phyloP scores from a whole-genome alignment of 1,140 invertebrate genomes.

The Drosophila obscura region DNA sequence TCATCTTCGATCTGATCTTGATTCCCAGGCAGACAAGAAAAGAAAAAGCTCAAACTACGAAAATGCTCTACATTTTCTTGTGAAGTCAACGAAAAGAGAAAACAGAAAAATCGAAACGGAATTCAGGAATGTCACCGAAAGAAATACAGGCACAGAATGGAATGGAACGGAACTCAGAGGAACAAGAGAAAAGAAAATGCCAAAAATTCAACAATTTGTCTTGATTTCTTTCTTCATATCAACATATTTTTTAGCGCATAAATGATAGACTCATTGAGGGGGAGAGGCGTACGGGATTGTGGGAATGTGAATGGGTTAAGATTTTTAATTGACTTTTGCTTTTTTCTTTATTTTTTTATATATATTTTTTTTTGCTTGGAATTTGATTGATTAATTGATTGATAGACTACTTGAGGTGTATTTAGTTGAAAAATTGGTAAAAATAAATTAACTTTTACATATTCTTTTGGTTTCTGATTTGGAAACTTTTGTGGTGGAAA shows the following conservation, averaged over 20 bases:
- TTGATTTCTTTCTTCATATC: conserved; percentile 51
- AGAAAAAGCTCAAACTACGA: conserved; percentile 83
- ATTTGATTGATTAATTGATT: conserved; percentile 54
- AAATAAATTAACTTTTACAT: conserved; percentile 38
- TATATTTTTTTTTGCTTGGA: conserved; percentile 27
- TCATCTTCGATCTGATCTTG: conserved; percentile 35
- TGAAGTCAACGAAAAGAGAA: conserved; percentile 21
- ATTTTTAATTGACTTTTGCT: conserved; percentile 57
- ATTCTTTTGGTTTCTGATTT: conserved; percentile 17
- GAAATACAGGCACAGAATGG: conserved; percentile 1
- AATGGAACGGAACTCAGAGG: conserved; percentile 45
- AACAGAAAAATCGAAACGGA: conserved; percentile 24
- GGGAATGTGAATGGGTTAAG: conserved; percentile 76
- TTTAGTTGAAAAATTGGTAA: conserved; percentile 67
- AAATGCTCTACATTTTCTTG: conserved; percentile 50
- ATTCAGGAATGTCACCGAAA: neutral
- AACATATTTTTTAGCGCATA: conserved; percentile 78
- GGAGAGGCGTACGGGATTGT: conserved; percentile 81
- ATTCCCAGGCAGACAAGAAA: conserved; percentile 75
- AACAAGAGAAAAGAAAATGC: conserved; percentile 55
- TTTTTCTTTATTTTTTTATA: conserved; percentile 35
- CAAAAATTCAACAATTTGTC: conserved; percentile 50
- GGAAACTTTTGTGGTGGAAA: conserved; percentile 40
- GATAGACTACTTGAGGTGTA: conserved; percentile 76
- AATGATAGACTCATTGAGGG: conserved; percentile 84